These are phyloP conservation scores for Drosophila auraria DNA, from an alignment of 1,140 invertebrate genomes.

Conservation along the genomic window DNA sequence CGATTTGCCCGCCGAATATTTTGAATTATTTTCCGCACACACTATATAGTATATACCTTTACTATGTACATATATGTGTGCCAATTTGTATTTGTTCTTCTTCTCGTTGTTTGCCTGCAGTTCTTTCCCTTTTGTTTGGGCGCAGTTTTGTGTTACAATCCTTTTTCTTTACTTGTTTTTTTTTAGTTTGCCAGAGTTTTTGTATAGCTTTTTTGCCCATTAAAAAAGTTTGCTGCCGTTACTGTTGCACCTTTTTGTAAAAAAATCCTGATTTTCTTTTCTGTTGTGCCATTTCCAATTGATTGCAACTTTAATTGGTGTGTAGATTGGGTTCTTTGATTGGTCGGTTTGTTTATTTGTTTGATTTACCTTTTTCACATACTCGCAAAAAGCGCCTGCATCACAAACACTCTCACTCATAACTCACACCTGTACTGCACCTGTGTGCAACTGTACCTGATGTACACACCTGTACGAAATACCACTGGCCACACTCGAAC, in stretches of 20 bases:
- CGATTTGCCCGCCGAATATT: conserved; percentile 8
- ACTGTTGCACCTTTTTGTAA: conserved; percentile 37
- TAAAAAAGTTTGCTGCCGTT: conserved; percentile 38
- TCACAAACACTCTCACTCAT: conserved; percentile 19
- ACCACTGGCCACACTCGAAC: conserved; percentile 39
- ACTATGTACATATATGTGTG: conserved; percentile 21
- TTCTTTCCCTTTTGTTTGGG: conserved; percentile 45
- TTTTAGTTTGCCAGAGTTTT: conserved; percentile 31
- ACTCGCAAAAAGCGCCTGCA: conserved; percentile 25
- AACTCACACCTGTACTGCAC: conserved; percentile 17
- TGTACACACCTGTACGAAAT: conserved; percentile 8
- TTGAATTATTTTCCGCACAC: conserved; percentile 31
- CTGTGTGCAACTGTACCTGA: not conserved
- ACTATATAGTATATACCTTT: conserved; percentile 1
- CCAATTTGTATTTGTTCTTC: conserved; percentile 42
- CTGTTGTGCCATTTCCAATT: conserved; percentile 53
- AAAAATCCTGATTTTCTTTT: conserved; percentile 36
- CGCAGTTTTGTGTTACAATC: conserved; percentile 21
- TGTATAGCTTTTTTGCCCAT: conserved; percentile 46
- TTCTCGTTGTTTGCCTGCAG: conserved; percentile 41
- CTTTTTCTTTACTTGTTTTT: conserved; percentile 10
- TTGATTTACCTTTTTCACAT: conserved; percentile 25
- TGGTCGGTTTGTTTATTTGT: conserved; percentile 39
- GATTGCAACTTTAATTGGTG: conserved; percentile 67
- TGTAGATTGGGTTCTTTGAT: conserved; percentile 56